Percentiles rank a stretch among this genome's conserved stretches.
Conservation (phyloP, 1,140 invertebrate genomes). For the Microplitis demolitor region DNA sequence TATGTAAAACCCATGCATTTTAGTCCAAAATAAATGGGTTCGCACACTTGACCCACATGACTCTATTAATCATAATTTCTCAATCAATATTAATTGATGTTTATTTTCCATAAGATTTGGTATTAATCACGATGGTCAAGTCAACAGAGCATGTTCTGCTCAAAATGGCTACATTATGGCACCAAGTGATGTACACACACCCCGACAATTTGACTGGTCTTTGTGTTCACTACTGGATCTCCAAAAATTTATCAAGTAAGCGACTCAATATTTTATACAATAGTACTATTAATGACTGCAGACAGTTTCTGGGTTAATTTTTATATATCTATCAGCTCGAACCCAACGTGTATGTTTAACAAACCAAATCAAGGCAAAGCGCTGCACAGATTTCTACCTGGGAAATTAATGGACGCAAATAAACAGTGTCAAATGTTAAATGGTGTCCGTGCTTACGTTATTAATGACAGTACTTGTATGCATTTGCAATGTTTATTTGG, state of each 20-base stretch:
- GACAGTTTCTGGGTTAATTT: neutral
- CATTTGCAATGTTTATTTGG: neutral
- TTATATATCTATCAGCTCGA: neutral
- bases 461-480: neutral
- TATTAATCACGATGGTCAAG: neutral
- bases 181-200: too few relatives aligned
- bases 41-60: too few relatives aligned
- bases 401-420: conserved; percentile 11
- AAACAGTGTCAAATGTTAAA: conserved; percentile 20
- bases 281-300: neutral
- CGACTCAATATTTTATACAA: neutral
- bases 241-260: neutral
- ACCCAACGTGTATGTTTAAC: conserved; percentile 16
- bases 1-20: too few relatives aligned
- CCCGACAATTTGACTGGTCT: neutral
- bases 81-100: too few relatives aligned
- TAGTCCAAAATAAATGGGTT: too few relatives aligned
- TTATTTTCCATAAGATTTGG: neutral
- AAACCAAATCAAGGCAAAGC: neutral
- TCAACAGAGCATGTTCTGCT: neutral
- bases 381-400: conserved; percentile 12
- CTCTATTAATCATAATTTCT: too few relatives aligned
- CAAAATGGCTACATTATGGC: neutral
- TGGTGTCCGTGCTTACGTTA: neutral
- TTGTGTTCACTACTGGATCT: neutral